Percentiles rank a stretch among this genome's conserved stretches.
These are phyloP conservation scores for Archips crataeganus DNA, from an alignment of 2,888 invertebrate species.

Conservation along the genomic window DNA sequence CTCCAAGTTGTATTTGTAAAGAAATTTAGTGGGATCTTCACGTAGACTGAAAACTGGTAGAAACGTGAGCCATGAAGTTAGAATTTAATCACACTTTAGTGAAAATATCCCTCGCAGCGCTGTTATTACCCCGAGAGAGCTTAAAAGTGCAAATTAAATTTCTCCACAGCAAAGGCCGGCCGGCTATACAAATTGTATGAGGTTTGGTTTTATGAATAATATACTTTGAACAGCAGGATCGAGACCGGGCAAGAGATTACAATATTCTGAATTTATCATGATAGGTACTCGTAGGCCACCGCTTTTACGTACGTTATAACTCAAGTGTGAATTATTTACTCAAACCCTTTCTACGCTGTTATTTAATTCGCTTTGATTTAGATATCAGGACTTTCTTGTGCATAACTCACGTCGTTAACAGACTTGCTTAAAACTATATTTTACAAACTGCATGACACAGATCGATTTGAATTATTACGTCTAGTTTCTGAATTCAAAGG, in stretches of 20 bases:
- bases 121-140: slow-evolving; percentile 49
- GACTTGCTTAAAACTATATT: slow-evolving; percentile 7
- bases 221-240: slow-evolving; percentile 34
- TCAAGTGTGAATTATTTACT: not conserved
- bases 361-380: slow-evolving; percentile 2
- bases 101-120: slow-evolving; percentile 54
- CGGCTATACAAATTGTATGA: slow-evolving; percentile 40
- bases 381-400: not conserved
- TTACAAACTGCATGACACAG: not conserved
- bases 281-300: not conserved
- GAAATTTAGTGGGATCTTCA: slow-evolving; percentile 10
- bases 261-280: slow-evolving; percentile 21
- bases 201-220: slow-evolving; percentile 70
- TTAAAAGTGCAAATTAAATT: slow-evolving; percentile 75
- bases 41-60: slow-evolving; percentile 15
- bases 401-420: not conserved
- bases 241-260: slow-evolving; percentile 8
- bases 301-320: slow-evolving; percentile 2
- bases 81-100: slow-evolving; percentile 52
- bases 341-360: not conserved
- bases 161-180: slow-evolving; percentile 63
- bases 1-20: not conserved
- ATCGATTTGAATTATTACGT: slow-evolving; percentile 20
- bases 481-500: not conserved
- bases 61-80: slow-evolving; percentile 44